These are phyloP conservation scores for Agrilus planipennis DNA, from an alignment of 1,140 invertebrate genomes.

Conservation along the genomic window DNA sequence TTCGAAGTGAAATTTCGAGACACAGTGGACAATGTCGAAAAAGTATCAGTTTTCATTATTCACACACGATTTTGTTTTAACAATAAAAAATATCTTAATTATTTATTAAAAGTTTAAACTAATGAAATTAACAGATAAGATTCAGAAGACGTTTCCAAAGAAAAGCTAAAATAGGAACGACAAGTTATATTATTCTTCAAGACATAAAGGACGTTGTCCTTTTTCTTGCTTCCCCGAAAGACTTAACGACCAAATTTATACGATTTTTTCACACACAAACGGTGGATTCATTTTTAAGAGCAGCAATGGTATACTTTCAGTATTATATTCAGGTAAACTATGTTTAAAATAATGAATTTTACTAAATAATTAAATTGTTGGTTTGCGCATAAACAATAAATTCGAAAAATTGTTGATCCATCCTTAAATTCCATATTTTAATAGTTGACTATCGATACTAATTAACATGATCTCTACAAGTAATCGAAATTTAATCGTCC, in stretches of 20 bases:
- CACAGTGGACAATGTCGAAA: constrained; percentile 9
- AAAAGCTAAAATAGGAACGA: constrained; percentile 38
- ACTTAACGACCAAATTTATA: constrained; percentile 44
- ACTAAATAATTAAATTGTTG: background rate
- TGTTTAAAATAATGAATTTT: background rate
- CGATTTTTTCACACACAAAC: constrained; percentile 43
- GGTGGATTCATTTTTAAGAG: constrained; percentile 47
- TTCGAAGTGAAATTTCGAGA: constrained; percentile 12
- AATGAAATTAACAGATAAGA: constrained; percentile 36
- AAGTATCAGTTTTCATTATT: constrained; percentile 5
- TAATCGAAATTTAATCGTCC: no score
- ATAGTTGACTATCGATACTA: no score
- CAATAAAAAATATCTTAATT: background rate
- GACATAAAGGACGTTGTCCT: constrained; percentile 53
- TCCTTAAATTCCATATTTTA: no score
- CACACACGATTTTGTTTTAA: background rate
- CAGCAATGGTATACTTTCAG: constrained; percentile 48
- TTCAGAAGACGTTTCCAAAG: constrained; percentile 44
- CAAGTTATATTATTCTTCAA: constrained; percentile 45
- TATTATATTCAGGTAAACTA: constrained; percentile 42
- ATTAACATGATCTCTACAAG: no score
- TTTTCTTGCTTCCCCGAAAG: constrained; percentile 39
- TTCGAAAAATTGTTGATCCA: no score
- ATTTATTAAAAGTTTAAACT: background rate
- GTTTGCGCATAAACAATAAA: no score